Conservation (phyloP, 2,888 invertebrate genomes). For the Caenorhabditis plicata region DNA sequence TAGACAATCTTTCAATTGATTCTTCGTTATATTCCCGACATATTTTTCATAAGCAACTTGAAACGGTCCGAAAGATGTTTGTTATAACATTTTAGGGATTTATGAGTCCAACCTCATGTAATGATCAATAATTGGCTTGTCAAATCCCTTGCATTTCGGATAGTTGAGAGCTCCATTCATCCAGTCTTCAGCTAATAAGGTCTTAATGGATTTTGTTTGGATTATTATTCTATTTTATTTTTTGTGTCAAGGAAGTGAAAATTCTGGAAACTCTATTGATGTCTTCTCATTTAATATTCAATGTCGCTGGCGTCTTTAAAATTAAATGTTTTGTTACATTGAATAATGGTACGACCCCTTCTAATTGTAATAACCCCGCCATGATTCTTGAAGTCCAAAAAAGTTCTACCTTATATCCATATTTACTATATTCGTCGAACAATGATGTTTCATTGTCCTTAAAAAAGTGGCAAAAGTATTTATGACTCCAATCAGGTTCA, state of each 20-base stretch:
- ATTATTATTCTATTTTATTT: too few relatives aligned
- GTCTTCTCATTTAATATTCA: too few relatives aligned
- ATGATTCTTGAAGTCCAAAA: not conserved
- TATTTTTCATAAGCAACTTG: constrained; percentile 37
- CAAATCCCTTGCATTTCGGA: constrained; percentile 47
- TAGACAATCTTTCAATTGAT: constrained; percentile 34
- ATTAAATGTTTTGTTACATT: too few relatives aligned
- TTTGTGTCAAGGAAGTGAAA: too few relatives aligned
- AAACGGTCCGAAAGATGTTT: constrained; percentile 34
- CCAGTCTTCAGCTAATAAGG: constrained; percentile 51
- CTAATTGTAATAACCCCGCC: not conserved
- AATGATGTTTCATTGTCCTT: constrained; percentile 35
- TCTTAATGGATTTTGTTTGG: constrained; percentile 21
- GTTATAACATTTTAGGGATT: too few relatives aligned
- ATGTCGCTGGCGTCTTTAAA: too few relatives aligned
- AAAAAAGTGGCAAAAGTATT: constrained; percentile 33
- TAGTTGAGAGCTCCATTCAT: constrained; percentile 49
- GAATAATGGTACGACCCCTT: too few relatives aligned
- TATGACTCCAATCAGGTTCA: constrained; percentile 21
- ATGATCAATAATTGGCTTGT: constrained; percentile 42
- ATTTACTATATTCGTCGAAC: constrained; percentile 32
- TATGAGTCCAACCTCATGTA: constrained; percentile 43
- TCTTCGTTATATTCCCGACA: constrained; percentile 15
- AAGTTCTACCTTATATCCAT: constrained; percentile 24
- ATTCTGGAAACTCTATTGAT: too few relatives aligned